Base-by-base conservation (phyloP, 2,113 vertebrate genomes). In the Syngnathoides biaculeatus region DNA sequence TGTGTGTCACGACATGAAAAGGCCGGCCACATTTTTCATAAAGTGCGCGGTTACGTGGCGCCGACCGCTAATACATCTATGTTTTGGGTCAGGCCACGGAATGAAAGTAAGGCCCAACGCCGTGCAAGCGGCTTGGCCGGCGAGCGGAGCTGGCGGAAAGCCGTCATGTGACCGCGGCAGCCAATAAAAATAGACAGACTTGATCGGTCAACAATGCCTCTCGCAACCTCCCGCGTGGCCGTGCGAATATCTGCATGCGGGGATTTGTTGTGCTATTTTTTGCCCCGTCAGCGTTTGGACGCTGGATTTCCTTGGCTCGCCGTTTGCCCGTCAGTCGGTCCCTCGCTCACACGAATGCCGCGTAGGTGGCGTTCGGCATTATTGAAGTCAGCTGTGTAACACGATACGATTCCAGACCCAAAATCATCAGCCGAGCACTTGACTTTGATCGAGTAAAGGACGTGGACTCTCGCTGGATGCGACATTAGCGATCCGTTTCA, bases 191-290 rank as follows among this genome's bases (percentile, higher is more conserved):
- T 81, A 80, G 82, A 86, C 60, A 63, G 63, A 60, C 0, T 53
- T 85, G 88, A 81, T 85, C 76, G 78, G 87, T 86, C 86, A 86
- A 88, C 87, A 82, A 88, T 88, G 84, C 81, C 38, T 73, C 66
- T 64, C 67, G 1, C 78, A 86, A 88, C 81, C 80, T 90, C 88
- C 27, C 65, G 45, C 58, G 50, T 7, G 19, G 50, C 30, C 52
- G 19, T 7, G 20, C 42, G 63, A 45, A 73, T 47, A 50, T 64
- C 45, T 17, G 13, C 58, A 60, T 65, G 76, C 68, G 63, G 38
- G 38, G 65, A 24, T 70, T 75, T 64, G 56, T 15, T 65, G 69
- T 24, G 53, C 79, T 85, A 84, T 80, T 81, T 84, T 35, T 74
- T 61, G 62, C 67, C 22, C 47, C 13, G 69, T 78, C 69, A 69